phyloP scores from a whole-genome alignment of 2,888 invertebrate genomes.

The Epirrita christyi region DNA sequence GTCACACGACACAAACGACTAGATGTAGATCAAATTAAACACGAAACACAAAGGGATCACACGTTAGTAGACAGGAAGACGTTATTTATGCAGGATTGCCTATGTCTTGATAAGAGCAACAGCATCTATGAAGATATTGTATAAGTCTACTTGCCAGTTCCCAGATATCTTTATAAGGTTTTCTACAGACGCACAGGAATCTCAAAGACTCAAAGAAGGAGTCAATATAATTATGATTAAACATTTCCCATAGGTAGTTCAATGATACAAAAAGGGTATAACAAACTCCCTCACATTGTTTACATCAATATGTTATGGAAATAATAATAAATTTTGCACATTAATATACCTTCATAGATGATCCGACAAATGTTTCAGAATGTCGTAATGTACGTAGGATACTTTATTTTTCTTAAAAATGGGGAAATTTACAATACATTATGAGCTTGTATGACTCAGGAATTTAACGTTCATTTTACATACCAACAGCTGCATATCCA shows the following conservation, averaged over 20 bases:
- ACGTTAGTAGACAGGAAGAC: too few species aligned
- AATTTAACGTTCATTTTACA: conserved; percentile 57
- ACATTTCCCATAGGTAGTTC: conserved; percentile 43
- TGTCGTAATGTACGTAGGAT: conserved; percentile 19
- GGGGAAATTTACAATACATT: conserved; percentile 29
- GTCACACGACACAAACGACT: too few species aligned
- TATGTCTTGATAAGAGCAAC: too few species aligned
- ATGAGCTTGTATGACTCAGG: conserved; percentile 61
- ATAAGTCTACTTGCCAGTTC: too few species aligned
- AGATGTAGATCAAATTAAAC: too few species aligned
- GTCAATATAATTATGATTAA: conserved; percentile 43
- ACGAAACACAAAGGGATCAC: too few species aligned
- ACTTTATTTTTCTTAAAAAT: conserved; percentile 14
- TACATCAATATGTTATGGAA: conserved; percentile 1
- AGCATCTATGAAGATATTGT: too few species aligned
- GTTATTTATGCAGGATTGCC: too few species aligned
- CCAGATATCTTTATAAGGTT: too few species aligned
- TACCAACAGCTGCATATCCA: conserved; percentile 81
- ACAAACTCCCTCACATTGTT: conserved; percentile 46
- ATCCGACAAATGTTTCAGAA: background rate
- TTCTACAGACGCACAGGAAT: too few species aligned
- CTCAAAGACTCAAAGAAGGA: background rate
- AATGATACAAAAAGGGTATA: conserved; percentile 46
- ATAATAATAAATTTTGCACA: background rate
- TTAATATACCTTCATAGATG: background rate